Evolutionary conservation across 2,797 vertebrate species (phyloP).

Genomic region (Podarcis siculus): DNA sequence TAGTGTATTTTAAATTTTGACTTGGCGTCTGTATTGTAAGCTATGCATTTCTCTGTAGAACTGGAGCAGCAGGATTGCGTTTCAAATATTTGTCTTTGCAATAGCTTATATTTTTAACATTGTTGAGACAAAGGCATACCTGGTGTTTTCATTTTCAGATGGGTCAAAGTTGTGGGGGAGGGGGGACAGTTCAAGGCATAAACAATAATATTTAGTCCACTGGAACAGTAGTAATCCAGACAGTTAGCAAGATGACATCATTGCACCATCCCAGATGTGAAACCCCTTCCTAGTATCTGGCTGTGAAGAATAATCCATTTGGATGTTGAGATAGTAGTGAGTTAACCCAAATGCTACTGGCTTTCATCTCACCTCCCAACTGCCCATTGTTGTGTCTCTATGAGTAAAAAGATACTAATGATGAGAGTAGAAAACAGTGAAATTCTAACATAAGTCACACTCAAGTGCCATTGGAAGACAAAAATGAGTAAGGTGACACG

Average conservation of each 20-base stretch:
- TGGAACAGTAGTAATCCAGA: slow-evolving; percentile 30
- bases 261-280: slow-evolving; percentile 24
- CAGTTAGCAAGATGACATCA: slow-evolving; percentile 42
- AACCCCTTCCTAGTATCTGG: slow-evolving; percentile 13
- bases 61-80: slow-evolving; percentile 8
- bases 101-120: slow-evolving; percentile 1
- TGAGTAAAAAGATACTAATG: slow-evolving; percentile 2
- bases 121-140: neutral
- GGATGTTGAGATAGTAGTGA: slow-evolving; percentile 14
- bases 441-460: neutral
- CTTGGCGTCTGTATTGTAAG: neutral
- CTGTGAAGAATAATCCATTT: slow-evolving; percentile 36
- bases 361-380: no score
- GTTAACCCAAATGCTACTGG: neutral
- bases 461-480: neutral
- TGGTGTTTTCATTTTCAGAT: slow-evolving; percentile 16
- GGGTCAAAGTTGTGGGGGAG: slow-evolving; percentile 9
- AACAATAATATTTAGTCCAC: slow-evolving; percentile 27
- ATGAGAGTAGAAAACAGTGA: neutral
- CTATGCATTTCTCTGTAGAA: slow-evolving; percentile 30
- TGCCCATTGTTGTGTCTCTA: neutral
- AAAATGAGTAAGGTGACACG: neutral
- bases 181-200: slow-evolving; percentile 8
- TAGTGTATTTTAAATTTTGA: neutral
- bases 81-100: neutral